Percentiles rank a stretch among this genome's conserved stretches.
Conservation (phyloP, 2,797 vertebrate species). For the Diceros bicornis region DNA sequence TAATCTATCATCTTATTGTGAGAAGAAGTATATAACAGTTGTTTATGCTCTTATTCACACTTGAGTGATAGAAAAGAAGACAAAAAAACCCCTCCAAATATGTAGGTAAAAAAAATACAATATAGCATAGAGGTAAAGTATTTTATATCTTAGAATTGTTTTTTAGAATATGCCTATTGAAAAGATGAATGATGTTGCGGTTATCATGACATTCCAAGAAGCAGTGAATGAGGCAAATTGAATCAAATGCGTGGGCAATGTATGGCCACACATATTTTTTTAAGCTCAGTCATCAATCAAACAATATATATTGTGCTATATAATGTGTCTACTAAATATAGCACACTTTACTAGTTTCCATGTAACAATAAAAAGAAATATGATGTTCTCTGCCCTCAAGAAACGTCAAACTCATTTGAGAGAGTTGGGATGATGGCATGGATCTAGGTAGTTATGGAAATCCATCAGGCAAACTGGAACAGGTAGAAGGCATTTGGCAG, state of each 20-base stretch:
- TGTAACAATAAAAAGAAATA: not conserved
- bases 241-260: not conserved
- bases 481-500: slow-evolving; percentile 46
- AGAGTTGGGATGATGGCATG: not conserved
- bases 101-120: not conserved
- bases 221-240: not conserved
- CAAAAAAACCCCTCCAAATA: not conserved
- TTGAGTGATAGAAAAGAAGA: not conserved
- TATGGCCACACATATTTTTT: not conserved
- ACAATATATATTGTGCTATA: not conserved
- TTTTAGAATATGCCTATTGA: not conserved
- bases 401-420: not conserved
- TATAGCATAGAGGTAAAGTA: not conserved
- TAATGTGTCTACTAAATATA: not conserved
- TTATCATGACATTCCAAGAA: not conserved
- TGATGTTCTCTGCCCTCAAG: not conserved
- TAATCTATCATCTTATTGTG: not conserved
- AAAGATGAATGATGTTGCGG: not conserved
- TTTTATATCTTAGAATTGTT: not conserved
- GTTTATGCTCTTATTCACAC: not conserved
- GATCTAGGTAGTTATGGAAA: not conserved
- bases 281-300: not conserved
- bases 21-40: not conserved
- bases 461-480: slow-evolving; percentile 41
- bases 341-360: not conserved